These are phyloP conservation scores for Tridacna gigas DNA, from an alignment of 2,888 invertebrate genomes.

Conservation along the genomic window DNA sequence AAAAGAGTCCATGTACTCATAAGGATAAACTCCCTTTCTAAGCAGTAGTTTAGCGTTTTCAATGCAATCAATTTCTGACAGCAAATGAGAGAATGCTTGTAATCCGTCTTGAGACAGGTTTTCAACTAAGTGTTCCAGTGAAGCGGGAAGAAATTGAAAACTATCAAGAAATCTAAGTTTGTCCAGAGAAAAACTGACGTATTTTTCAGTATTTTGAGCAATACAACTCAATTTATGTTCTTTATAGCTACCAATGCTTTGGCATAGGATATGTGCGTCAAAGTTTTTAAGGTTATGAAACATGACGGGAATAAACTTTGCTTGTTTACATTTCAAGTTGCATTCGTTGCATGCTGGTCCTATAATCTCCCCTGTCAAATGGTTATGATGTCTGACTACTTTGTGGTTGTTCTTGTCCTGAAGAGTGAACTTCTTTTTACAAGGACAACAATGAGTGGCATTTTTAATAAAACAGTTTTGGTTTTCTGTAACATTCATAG, in stretches of 20 bases:
- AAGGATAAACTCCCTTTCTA: conserved; percentile 42
- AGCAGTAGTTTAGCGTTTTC: conserved; percentile 15
- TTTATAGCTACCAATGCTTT: conserved; percentile 14
- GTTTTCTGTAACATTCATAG: conserved; percentile 23
- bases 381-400: conserved; percentile 16
- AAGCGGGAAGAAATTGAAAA: conserved; percentile 37
- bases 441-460: conserved; percentile 4
- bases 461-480: background rate
- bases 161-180: conserved; percentile 45
- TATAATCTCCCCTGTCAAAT: conserved; percentile 9
- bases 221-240: conserved; percentile 20
- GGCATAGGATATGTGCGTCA: too few relatives aligned
- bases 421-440: background rate
- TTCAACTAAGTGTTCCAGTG: conserved; percentile 38
- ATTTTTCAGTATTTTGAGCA: conserved; percentile 35
- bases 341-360: conserved; percentile 14
- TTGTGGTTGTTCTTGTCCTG: background rate
- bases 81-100: background rate
- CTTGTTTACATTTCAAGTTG: conserved; percentile 13
- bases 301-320: conserved; percentile 22
- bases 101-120: conserved; percentile 6
- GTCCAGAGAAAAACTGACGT: conserved; percentile 38
- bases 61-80: background rate
- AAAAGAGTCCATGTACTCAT: too few relatives aligned
- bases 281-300: conserved; percentile 35